Percentiles rank a stretch among this genome's conserved stretches.
These are phyloP conservation scores for Phalacrocorax aristotelis DNA, from an alignment of 2,113 vertebrate species.

Conservation along the genomic window DNA sequence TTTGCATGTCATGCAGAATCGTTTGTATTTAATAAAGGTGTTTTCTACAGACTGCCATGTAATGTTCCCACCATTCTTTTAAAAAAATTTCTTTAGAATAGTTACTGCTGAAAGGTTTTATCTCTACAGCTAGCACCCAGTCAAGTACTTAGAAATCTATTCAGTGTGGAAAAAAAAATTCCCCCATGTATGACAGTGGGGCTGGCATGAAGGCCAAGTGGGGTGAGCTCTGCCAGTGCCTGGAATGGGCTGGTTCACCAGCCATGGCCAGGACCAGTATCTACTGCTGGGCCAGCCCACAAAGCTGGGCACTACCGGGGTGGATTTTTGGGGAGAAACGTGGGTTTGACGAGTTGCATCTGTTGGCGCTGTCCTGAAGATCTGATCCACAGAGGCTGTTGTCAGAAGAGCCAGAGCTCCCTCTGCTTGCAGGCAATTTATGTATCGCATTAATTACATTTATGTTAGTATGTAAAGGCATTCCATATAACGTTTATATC, in stretches of 20 bases:
- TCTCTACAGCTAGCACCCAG: not conserved
- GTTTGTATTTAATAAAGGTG: rapidly evolving
- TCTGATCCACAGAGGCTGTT: rapidly evolving
- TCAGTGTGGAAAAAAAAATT: rapidly evolving
- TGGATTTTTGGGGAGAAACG: rapidly evolving
- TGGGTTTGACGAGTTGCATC: rapidly evolving
- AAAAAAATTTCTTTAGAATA: not conserved
- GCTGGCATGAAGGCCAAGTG: rapidly evolving
- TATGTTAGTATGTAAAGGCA: not conserved
- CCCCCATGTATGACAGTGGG: rapidly evolving
- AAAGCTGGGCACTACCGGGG: rapidly evolving
- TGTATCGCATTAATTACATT: rapidly evolving
- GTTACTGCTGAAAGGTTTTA: rapidly evolving
- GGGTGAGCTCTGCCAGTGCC: not conserved
- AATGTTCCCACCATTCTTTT: rapidly evolving
- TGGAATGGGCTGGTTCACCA: not conserved
- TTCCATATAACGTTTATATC: too few species aligned
- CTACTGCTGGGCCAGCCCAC: too few species aligned
- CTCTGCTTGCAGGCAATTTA: slow-evolving; percentile 33
- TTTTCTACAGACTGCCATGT: not conserved
- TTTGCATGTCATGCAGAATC: too few species aligned
- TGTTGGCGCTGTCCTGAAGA: not conserved
- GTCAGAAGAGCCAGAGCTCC: slow-evolving; percentile 23
- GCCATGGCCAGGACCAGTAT: rapidly evolving
- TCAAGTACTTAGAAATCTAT: not conserved